Evolutionary conservation across 2,888 invertebrate genomes (phyloP), one percentile per base, ranked within the genome.

Genomic region (Noctua pronuba): DNA sequence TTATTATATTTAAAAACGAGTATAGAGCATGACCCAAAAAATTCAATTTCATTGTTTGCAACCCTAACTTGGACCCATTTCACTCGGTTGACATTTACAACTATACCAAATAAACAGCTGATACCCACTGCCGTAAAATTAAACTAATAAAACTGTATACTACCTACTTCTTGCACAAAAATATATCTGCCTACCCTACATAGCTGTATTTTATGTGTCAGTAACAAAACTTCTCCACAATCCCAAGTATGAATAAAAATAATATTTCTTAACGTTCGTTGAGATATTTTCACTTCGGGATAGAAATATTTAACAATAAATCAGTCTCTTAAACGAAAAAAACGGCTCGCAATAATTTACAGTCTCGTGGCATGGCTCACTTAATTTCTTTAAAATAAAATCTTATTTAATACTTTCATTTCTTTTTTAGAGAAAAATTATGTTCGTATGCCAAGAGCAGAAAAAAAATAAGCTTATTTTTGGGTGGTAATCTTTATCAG

Each of bases 281-380:
- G 69, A 77, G 74, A 83, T 77, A 75, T 81, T 79, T 85, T 79
- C 81, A 76, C 66, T 73, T 74, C 46, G 66, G 65, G 68, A 87
- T 81, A 84, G 77, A 86, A 87, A 85, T 79, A 85, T 86, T 79
- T 87, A 67, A 87, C 77, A 62, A 80, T 86, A 80, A 86, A 86
- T 87, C 82, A 87, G 67, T 75, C 65, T 62, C 72, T 81, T 44
- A 71, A 87, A 73, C 46, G 60, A 84, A 86, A 86, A 84, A 84
- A 85, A 87, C 80, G 80, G 77, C 75, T 87, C 74, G 77, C 80
- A 74, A 87, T 90, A 90, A 91, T 89, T 90, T 90, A 91, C 88
- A 86, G 79, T 89, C 88, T 90, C 88, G 88, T 89, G 90, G 84
- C 70, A 73, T 78, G 77, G 69, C 77, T 86, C 86, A 82, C 84